These are phyloP conservation scores for Conus ventricosus DNA, from an alignment of 1,140 invertebrate species.

Conservation along the genomic window DNA sequence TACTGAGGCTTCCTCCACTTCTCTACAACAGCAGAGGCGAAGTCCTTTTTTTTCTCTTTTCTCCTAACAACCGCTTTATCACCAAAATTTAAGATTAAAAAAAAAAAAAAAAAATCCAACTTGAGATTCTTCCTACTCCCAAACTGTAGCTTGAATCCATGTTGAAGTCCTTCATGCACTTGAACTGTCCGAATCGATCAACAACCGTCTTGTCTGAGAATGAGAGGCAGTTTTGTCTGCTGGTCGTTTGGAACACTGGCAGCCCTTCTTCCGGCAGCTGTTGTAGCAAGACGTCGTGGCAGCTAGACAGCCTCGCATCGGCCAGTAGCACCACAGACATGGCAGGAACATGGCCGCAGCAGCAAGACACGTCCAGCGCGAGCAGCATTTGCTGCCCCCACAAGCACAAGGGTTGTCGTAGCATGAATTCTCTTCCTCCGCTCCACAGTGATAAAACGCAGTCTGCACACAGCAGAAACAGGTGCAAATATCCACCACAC, in stretches of 20 bases:
- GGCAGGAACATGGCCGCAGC: conserved; percentile 86
- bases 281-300: conserved; percentile 88
- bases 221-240: conserved; percentile 33
- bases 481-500: conserved; percentile 89
- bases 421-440: conserved; percentile 83
- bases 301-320: conserved; percentile 86
- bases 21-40: not conserved
- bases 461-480: conserved; percentile 96
- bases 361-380: conserved; percentile 89
- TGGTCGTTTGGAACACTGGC: conserved; percentile 66
- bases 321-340: conserved; percentile 94
- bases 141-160: not conserved
- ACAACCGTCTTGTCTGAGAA: conserved; percentile 51
- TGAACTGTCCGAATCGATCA: conserved; percentile 54
- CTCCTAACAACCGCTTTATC: conserved; percentile 10
- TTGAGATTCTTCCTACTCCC: not conserved
- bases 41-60: not conserved
- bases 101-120: conserved; percentile 68
- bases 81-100: not conserved
- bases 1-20: not conserved
- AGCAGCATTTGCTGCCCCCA: conserved; percentile 77
- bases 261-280: conserved; percentile 83
- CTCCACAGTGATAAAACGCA: conserved; percentile 92
- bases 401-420: conserved; percentile 90
- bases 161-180: conserved; percentile 37